A percentile compares a stretch with the other conserved stretches of the same genome.
These are phyloP conservation scores for Ptilorrhoa leucosticta DNA, from an alignment of 2,113 vertebrate species.

Conservation along the genomic window DNA sequence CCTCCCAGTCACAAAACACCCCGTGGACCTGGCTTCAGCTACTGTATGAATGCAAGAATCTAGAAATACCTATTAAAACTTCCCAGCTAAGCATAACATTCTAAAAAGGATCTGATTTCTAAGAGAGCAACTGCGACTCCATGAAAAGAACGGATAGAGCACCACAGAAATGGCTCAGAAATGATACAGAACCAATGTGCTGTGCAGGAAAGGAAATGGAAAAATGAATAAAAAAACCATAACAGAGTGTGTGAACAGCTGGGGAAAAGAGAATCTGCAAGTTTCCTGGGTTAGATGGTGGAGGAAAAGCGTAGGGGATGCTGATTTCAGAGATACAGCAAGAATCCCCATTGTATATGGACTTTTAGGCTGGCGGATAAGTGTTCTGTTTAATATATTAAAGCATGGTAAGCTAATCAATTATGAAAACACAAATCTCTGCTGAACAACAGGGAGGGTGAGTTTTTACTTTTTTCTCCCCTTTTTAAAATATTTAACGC, in stretches of 20 bases:
- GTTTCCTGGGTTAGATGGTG: neutral
- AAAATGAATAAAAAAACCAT: neutral
- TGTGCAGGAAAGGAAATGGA: neutral
- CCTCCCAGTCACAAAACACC: neutral
- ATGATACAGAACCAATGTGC: neutral
- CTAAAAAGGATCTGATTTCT: neutral
- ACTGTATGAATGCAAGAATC: neutral
- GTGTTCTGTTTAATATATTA: neutral
- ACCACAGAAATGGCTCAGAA: neutral
- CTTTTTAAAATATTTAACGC: neutral
- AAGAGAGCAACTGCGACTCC: neutral
- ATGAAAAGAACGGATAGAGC: neutral
- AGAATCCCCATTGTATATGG: rapidly evolving
- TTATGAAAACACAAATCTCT: neutral
- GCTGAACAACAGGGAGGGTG: neutral
- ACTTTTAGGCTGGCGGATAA: neutral
- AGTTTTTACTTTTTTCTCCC: rapidly evolving
- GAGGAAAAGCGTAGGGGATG: neutral
- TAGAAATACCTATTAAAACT: neutral
- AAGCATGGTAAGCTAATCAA: too few relatives aligned
- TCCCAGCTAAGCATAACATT: neutral
- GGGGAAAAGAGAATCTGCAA: neutral
- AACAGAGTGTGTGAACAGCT: neutral
- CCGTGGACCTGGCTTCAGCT: neutral
- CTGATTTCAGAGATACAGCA: neutral